Conservation (phyloP, 2,113 vertebrate genomes). For the Mohoua ochrocephala region DNA sequence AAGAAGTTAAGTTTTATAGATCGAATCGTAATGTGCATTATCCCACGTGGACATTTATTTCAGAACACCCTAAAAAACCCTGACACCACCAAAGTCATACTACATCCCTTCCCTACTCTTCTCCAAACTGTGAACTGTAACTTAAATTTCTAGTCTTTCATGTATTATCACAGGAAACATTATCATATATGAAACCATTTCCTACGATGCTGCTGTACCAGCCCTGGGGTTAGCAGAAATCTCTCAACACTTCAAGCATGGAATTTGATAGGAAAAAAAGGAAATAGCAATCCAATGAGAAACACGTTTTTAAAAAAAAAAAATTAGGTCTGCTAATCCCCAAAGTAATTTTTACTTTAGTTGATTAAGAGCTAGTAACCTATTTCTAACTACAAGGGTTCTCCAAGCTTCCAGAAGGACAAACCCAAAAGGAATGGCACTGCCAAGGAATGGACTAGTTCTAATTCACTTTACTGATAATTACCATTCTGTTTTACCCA, state of each 20-base stretch:
- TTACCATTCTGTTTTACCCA: not conserved
- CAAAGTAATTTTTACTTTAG: conserved; percentile 30
- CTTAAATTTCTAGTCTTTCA: not conserved
- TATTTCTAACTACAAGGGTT: conserved; percentile 33
- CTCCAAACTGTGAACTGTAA: not conserved
- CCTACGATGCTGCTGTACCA: not conserved
- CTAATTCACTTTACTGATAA: not conserved
- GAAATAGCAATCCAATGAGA: not conserved
- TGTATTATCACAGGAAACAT: not conserved
- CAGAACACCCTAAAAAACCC: not conserved
- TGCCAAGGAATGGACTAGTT: not conserved
- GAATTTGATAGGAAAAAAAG: not conserved
- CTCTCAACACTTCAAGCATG: not conserved
- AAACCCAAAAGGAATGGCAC: conserved; percentile 1
- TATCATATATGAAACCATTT: not conserved
- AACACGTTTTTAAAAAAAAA: not conserved
- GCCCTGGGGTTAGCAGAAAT: not conserved
- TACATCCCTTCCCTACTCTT: not conserved
- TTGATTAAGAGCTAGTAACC: conserved; percentile 40
- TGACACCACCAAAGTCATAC: not conserved
- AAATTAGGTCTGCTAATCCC: conserved; percentile 28
- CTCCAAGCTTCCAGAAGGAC: conserved; percentile 50
- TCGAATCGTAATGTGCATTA: not conserved
- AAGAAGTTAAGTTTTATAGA: not conserved
- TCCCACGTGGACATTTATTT: not conserved